These are phyloP conservation scores for Leucoraja ocellata DNA, from an alignment of 2,797 vertebrate species.

Conservation along the genomic window DNA sequence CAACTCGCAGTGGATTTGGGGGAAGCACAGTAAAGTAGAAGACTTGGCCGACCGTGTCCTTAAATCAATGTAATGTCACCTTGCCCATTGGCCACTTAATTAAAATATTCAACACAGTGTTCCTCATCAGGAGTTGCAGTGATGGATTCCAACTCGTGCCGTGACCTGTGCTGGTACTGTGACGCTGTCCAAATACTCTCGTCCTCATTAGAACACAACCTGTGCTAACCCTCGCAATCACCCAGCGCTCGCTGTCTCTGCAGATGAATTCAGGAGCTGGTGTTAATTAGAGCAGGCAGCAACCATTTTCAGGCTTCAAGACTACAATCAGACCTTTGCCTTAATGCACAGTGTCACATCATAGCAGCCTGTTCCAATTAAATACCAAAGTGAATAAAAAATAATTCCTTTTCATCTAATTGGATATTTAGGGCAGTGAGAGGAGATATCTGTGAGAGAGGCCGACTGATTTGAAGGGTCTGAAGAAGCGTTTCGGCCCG, in stretches of 20 bases:
- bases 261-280: background rate
- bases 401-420: background rate
- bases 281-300: background rate
- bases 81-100: background rate
- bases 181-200: background rate
- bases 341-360: background rate
- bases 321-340: background rate
- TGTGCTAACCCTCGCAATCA: background rate
- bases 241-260: background rate
- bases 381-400: background rate
- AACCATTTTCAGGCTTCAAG: background rate
- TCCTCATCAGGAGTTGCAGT: background rate
- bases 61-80: background rate
- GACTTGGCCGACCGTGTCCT: background rate
- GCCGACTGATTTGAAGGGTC: background rate
- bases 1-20: background rate
- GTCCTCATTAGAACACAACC: slow-evolving; percentile 8
- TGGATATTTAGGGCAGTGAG: background rate
- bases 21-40: background rate
- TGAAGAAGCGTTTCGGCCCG: no score
- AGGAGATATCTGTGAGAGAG: no score
- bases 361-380: background rate
- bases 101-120: background rate
- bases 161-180: background rate
- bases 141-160: background rate